Percentiles rank a stretch among this genome's conserved stretches.
Evolutionary conservation across 2,888 invertebrate genomes (phyloP).

Genomic region (Caenorhabditis becei): DNA sequence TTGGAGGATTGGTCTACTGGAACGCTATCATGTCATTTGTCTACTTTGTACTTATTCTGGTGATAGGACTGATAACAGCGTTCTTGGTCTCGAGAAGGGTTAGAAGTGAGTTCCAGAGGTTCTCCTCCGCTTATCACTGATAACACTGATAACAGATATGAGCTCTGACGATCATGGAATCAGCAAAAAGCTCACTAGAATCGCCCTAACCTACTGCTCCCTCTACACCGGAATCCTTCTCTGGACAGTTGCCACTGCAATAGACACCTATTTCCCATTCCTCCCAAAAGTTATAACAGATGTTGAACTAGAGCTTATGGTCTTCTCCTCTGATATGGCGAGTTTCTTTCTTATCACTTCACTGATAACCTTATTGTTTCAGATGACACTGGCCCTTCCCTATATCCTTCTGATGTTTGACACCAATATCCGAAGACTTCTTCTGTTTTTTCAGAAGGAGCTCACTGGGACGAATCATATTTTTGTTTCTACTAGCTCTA

Average conservation of each 20-base stretch:
- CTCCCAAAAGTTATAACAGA: background rate
- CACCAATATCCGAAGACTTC: background rate
- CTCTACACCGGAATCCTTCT: background rate
- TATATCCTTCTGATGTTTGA: slow-evolving; percentile 15
- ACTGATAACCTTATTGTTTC: background rate
- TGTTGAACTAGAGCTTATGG: background rate
- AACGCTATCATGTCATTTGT: too few relatives aligned
- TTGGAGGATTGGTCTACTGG: too few relatives aligned
- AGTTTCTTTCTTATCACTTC: background rate
- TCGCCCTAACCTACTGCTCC: background rate
- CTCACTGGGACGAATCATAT: too few relatives aligned
- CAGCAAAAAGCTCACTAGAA: background rate
- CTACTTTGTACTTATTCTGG: too few relatives aligned
- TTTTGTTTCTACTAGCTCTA: too few relatives aligned
- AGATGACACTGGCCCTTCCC: slow-evolving; percentile 16
- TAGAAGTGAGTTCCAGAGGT: too few relatives aligned
- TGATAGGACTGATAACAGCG: background rate
- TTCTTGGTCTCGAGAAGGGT: too few relatives aligned
- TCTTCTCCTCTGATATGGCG: background rate
- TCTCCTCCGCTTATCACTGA: too few relatives aligned
- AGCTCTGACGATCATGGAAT: background rate
- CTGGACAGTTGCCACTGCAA: background rate
- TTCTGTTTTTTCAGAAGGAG: too few relatives aligned
- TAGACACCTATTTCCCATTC: background rate
- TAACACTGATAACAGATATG: too few relatives aligned